Percentiles rank a stretch among this genome's conserved stretches.
phyloP scores from a whole-genome alignment of 2,888 invertebrate genomes.

The Pharmacophagus antenor region DNA sequence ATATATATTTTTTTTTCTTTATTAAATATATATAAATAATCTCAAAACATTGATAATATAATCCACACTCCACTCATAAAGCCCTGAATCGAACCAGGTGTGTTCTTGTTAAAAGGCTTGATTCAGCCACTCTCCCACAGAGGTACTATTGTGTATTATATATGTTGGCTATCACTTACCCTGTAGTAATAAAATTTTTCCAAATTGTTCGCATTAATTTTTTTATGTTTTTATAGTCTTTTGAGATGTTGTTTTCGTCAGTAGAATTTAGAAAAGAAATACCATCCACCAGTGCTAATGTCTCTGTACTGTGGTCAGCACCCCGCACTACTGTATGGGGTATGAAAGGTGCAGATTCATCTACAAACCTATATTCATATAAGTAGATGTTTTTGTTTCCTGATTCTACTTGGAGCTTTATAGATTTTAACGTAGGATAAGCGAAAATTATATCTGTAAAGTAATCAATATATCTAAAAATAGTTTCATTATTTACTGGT shows the following conservation, averaged over 20 bases:
- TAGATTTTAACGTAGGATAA: conserved; percentile 41
- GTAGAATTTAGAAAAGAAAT: neutral
- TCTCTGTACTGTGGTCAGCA: conserved; percentile 44
- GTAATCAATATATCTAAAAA: conserved; percentile 48
- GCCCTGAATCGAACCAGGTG: too few species aligned
- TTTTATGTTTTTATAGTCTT: conserved; percentile 41
- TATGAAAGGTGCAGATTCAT: conserved; percentile 39
- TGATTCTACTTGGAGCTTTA: conserved; percentile 43
- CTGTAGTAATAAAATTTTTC: conserved; percentile 47
- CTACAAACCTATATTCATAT: conserved; percentile 50
- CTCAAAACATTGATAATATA: too few species aligned
- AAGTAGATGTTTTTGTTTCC: conserved; percentile 51
- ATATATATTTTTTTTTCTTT: too few species aligned
- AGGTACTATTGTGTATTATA: too few species aligned
- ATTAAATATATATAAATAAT: too few species aligned
- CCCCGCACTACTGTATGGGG: conserved; percentile 40
- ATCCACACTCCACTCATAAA: too few species aligned
- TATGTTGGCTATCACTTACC: conserved; percentile 44
- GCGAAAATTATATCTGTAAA: conserved; percentile 57
- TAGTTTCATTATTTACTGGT: conserved; percentile 38
- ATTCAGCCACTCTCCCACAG: too few species aligned
- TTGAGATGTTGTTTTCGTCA: conserved; percentile 30
- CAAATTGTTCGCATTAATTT: conserved; percentile 44
- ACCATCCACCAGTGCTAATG: conserved; percentile 37
- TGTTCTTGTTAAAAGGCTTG: too few species aligned